These are phyloP conservation scores for Sepiola atlantica DNA, from an alignment of 2,888 invertebrate genomes.

Conservation along the genomic window DNA sequence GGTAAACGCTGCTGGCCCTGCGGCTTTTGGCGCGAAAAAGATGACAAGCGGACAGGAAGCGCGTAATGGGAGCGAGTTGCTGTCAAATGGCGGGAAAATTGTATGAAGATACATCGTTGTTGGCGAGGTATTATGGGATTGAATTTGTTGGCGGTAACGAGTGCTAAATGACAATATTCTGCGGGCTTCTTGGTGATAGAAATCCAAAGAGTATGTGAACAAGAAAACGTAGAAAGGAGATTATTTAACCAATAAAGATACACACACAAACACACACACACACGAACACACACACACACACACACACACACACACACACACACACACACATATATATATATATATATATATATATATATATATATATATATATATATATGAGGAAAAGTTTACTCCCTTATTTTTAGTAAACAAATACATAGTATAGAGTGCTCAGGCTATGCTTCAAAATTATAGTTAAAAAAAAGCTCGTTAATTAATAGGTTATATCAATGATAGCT, in stretches of 20 bases:
- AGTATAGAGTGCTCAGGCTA: too few species aligned
- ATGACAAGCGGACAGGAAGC: not conserved
- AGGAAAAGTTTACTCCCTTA: too few species aligned
- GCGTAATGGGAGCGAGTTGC: not conserved
- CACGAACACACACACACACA: not conserved
- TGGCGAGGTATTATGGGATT: not conserved
- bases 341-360: not conserved
- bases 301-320: not conserved
- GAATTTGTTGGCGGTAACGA: not conserved
- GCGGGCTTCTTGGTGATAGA: too few species aligned
- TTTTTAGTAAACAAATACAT: too few species aligned
- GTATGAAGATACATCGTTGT: not conserved
- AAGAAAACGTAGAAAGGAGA: too few species aligned
- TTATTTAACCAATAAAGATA: too few species aligned
- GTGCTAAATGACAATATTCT: not conserved
- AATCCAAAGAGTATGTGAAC: too few species aligned
- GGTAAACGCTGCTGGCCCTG: not conserved
- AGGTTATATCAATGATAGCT: too few species aligned
- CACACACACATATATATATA: not conserved
- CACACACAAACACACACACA: too few species aligned
- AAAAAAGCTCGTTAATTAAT: too few species aligned
- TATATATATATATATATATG: too few species aligned
- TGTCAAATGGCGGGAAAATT: not conserved
- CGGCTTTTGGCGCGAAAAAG: constrained; percentile 22
- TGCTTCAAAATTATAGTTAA: too few species aligned